Base-by-base conservation (phyloP, 2,113 vertebrate species). In the Gobiocypris rarus region DNA sequence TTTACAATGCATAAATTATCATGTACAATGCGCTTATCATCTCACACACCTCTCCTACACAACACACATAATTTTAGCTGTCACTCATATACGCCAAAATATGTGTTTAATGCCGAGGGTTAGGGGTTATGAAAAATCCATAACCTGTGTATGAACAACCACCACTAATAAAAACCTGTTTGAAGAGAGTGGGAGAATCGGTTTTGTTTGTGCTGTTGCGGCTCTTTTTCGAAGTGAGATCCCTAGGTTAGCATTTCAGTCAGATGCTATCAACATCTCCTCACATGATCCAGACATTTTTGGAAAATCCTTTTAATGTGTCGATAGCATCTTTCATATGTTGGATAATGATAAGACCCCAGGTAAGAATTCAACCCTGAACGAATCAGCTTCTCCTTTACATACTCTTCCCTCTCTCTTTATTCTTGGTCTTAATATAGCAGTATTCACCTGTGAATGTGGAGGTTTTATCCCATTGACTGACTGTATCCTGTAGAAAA, bases 331-430 rank as follows among this genome's bases (percentile, higher is more conserved):
- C 89, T 65, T 80, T 67, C 84, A 81, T 79, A 26, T 93, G 91
- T 85, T 90, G 83, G 86, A 52, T 83, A 84, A 87, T 24, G 91
- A 93, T 92, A 92, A 92, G 88, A 84, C 82, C n/a, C 52, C 86
- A 87, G 87, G 86, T 91, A 83, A 87, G 84, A 89, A 91, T 87
- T 89, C 81, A 82, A 77, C 86, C 84, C 86, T 85, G 43, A 48
- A 54, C 63, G 80, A 85, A 87, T 86, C 74, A 48, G 41, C 22
- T 48, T 67, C 83, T 78, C 61, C 52, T 59, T 73, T 70, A n/a
- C 71, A 28, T 80, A 26, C 61, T 58, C 73, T 28, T 48, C 61
- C 48, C 65, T 71, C 54, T 17, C 14, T 34, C 28, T 59, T 13
- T 79, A 50, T 41, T 59, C 59, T 69, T 10, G 54, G 41, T 34